Conservation (phyloP, 2,113 vertebrate genomes). For the Pterocles gutturalis region DNA sequence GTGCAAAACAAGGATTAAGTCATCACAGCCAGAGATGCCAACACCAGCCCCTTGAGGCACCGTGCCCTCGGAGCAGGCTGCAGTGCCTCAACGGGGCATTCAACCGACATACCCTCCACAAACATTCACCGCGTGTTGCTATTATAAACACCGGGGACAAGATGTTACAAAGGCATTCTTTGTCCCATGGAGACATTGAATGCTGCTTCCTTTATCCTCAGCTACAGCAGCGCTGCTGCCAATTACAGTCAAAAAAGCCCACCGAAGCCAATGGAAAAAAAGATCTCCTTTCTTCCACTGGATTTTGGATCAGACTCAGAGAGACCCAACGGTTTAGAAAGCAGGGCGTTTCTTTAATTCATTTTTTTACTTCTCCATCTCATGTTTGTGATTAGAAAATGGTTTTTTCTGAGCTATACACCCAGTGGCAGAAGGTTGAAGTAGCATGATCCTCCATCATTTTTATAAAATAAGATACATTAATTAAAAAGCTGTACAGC, state of each 20-base stretch:
- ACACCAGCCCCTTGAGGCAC: neutral
- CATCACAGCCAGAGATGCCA: neutral
- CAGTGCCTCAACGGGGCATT: neutral
- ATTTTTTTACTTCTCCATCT: neutral
- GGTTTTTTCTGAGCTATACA: neutral
- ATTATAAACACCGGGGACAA: neutral
- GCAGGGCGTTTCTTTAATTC: neutral
- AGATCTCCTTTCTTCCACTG: neutral
- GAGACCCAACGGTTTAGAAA: neutral
- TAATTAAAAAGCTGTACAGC: slow-evolving; percentile 30
- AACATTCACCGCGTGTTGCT: neutral
- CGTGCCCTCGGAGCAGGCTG: neutral
- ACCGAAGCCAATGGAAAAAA: neutral
- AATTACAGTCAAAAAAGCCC: neutral
- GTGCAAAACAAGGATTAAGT: neutral
- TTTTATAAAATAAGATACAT: neutral
- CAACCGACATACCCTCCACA: fast-evolving
- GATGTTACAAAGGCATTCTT: neutral
- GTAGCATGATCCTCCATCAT: neutral
- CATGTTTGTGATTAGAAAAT: neutral
- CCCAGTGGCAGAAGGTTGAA: neutral
- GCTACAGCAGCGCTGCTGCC: neutral
- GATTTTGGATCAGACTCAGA: neutral
- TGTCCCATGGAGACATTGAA: neutral
- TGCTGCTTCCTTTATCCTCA: neutral